phyloP scores from a whole-genome alignment of 2,888 invertebrate species.

The Melanostoma scalare region DNA sequence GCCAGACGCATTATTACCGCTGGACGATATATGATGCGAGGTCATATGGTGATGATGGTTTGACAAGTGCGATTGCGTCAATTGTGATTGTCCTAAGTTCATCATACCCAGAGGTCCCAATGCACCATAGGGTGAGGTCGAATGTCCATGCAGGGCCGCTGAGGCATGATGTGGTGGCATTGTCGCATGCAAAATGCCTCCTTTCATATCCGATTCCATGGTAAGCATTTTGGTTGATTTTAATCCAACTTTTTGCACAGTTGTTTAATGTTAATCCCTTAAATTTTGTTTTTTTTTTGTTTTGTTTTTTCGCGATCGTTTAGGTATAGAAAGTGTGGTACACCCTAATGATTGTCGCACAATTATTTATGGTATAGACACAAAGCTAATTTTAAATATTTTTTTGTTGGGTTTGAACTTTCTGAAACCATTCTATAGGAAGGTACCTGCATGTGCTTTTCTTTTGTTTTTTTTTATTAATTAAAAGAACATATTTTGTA shows the following conservation, averaged over 20 bases:
- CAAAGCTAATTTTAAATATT: conserved; percentile 35
- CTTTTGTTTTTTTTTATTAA: too few species aligned
- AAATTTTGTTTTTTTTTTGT: conserved; percentile 18
- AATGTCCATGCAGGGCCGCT: conserved; percentile 85
- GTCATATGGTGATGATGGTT: conserved; percentile 85
- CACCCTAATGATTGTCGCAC: conserved; percentile 53
- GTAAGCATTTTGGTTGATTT: conserved; percentile 89
- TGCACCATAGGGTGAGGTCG: conserved; percentile 86
- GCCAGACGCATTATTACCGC: conserved; percentile 76
- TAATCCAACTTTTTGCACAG: conserved; percentile 43
- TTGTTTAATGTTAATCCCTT: conserved; percentile 5
- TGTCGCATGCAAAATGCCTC: conserved; percentile 92
- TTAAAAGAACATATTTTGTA: conserved; percentile 19
- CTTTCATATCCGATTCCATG: conserved; percentile 95
- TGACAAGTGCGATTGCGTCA: conserved; percentile 85
- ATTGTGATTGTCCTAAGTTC: conserved; percentile 86
- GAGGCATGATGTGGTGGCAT: conserved; percentile 92
- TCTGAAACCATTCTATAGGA: conserved; percentile 69
- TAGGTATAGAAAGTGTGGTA: too few species aligned
- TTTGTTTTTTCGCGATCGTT: conserved; percentile 41
- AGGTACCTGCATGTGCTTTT: too few species aligned
- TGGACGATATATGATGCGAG: conserved; percentile 78
- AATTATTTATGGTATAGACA: conserved; percentile 52
- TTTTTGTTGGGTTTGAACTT: conserved; percentile 61
- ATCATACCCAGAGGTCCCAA: conserved; percentile 88